Base-by-base conservation (phyloP, 2,797 vertebrate genomes). In the Crenuchus spilurus region DNA sequence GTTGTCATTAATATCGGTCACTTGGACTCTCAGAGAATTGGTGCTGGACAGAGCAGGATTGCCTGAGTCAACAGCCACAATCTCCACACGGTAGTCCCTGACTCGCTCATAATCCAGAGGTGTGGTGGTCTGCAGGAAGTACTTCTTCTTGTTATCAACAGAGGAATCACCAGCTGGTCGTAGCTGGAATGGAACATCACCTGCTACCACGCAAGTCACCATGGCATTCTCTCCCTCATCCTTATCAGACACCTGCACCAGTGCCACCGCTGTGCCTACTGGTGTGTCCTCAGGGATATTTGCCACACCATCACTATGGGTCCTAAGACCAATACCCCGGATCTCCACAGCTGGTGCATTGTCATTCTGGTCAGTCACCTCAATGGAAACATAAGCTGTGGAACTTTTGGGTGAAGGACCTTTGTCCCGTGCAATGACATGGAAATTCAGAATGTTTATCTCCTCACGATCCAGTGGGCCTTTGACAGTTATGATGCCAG, bases 241-340 rank as follows among this genome's bases (percentile, higher is more conserved):
- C 85, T 92, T 92, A 84, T 99, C 98, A 0, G 98, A 99, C 26
- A 99, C 98, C 84, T 99, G 98, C 33, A 99, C 98, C 85, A 99
- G 86, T 55, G 98, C 98, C 64, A 99, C 98, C 0, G 98, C 94
- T 14, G 98, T 98, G 83, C 97, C 95, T 60, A 97, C 94, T 0
- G 97, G 94, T 90, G 98, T 98, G 0, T 99, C 98, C 86, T 99
- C 98, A 0, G 96, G 97, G 79, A 99, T 99, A 82, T 99, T 98
- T 0, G 98, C 98, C 83, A 98, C 94, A 49, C 98, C 97, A 16
- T 97, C 95, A 75, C 94, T 96, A 87, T 99, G 98, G 3, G 94
- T 99, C 72, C 99, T 95, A 0, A 99, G 89, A 16, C 98, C 98
- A 60, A 99, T 99, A 1, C 98, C 97, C 58, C 98, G 92, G 31